Conservation (phyloP, 1,140 invertebrate genomes). For the Drosophila varians region DNA sequence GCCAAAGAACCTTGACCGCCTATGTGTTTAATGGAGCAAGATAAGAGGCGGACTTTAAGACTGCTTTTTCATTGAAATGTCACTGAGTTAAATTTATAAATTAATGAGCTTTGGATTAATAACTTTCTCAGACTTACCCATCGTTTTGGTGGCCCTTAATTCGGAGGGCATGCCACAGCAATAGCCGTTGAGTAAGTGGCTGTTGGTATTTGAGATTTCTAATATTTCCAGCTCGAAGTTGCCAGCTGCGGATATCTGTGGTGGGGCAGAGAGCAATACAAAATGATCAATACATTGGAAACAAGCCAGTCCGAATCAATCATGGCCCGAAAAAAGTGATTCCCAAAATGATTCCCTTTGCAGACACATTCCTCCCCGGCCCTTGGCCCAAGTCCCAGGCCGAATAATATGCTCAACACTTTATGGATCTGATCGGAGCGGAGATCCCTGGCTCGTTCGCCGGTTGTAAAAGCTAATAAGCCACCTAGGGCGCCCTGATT, state of each 20-base stretch:
- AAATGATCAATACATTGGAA: constrained; percentile 46
- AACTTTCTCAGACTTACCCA: constrained; percentile 64
- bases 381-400: constrained; percentile 15
- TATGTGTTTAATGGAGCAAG: constrained; percentile 3
- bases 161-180: constrained; percentile 90
- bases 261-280: constrained; percentile 32
- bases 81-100: too few species aligned
- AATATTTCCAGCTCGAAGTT: constrained; percentile 96
- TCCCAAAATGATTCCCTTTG: constrained; percentile 4
- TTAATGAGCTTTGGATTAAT: neutral
- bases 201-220: constrained; percentile 93
- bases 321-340: constrained; percentile 54
- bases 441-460: constrained; percentile 38
- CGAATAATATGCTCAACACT: constrained; percentile 77
- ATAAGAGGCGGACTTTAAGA: constrained; percentile 2
- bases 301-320: constrained; percentile 67
- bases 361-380: constrained; percentile 1
- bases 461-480: constrained; percentile 80
- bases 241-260: constrained; percentile 86
- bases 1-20: constrained; percentile 32
- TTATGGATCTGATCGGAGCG: constrained; percentile 32
- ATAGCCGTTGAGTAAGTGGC: constrained; percentile 90
- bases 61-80: neutral
- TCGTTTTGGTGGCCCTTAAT: constrained; percentile 84
- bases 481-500: constrained; percentile 82